A percentile compares a stretch with the other conserved stretches of the same genome.
These are phyloP conservation scores for Apus apus DNA, from an alignment of 2,113 vertebrate genomes.

Conservation along the genomic window DNA sequence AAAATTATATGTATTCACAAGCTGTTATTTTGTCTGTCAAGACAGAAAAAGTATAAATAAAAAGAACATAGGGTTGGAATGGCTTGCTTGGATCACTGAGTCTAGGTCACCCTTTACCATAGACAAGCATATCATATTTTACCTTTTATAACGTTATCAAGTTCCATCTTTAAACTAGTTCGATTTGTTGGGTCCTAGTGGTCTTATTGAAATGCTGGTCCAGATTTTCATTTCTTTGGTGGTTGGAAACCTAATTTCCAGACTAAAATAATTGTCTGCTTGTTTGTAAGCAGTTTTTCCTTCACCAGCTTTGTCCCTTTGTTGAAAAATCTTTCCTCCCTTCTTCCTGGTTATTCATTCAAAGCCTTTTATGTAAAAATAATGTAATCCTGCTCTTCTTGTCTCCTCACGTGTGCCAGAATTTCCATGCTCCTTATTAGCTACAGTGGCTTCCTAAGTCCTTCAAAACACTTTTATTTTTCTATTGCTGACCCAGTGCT, in stretches of 20 bases:
- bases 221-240: background rate
- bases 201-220: background rate
- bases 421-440: background rate
- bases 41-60: background rate
- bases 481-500: rapidly evolving
- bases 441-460: background rate
- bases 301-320: background rate
- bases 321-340: background rate
- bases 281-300: background rate
- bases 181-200: background rate
- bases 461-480: background rate
- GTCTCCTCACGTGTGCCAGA: background rate
- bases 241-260: background rate
- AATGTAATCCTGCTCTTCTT: background rate
- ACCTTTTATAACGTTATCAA: background rate
- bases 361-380: background rate
- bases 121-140: background rate
- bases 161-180: background rate
- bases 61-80: background rate
- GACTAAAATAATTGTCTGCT: background rate
- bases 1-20: background rate
- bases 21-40: conserved; percentile 26
- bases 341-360: background rate
- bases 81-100: background rate
- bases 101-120: background rate